These are phyloP conservation scores for Adineta ricciae DNA, from an alignment of 2,888 invertebrate species.

Conservation along the genomic window DNA sequence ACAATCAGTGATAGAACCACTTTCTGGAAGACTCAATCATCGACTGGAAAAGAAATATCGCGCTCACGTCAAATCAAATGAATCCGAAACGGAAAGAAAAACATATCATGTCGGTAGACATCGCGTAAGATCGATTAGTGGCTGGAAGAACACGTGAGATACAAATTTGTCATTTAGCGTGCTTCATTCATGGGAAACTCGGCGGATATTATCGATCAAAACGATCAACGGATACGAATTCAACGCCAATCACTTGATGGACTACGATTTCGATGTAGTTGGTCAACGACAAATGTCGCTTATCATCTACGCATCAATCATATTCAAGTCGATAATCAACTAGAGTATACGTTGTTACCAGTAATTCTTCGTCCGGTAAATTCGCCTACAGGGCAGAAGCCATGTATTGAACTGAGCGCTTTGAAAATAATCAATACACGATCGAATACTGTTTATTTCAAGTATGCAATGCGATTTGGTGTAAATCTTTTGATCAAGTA, in stretches of 20 bases:
- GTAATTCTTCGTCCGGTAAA: not conserved
- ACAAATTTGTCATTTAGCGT: not conserved
- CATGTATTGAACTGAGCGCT: not conserved
- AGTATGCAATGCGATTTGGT: not conserved
- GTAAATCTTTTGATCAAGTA: not conserved
- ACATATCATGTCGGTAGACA: not conserved
- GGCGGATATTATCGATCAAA: not conserved
- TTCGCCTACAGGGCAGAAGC: not conserved
- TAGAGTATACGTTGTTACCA: not conserved
- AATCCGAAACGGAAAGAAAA: not conserved
- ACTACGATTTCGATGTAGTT: not conserved
- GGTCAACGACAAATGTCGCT: not conserved
- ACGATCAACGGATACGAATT: not conserved
- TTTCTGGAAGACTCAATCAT: not conserved
- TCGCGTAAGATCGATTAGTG: not conserved
- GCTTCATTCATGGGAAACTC: not conserved
- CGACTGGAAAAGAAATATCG: not conserved
- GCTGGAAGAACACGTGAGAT: not conserved
- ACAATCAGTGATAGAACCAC: not conserved
- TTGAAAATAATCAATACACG: not conserved
- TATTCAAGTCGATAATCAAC: not conserved
- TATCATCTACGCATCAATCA: not conserved
- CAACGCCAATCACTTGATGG: not conserved
- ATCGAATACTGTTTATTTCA: not conserved
- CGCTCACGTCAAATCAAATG: not conserved